A percentile compares a stretch with the other conserved stretches of the same genome.
Evolutionary conservation across 2,888 invertebrate genomes (phyloP).

Genomic region (Drosophila fulvimacula): DNA sequence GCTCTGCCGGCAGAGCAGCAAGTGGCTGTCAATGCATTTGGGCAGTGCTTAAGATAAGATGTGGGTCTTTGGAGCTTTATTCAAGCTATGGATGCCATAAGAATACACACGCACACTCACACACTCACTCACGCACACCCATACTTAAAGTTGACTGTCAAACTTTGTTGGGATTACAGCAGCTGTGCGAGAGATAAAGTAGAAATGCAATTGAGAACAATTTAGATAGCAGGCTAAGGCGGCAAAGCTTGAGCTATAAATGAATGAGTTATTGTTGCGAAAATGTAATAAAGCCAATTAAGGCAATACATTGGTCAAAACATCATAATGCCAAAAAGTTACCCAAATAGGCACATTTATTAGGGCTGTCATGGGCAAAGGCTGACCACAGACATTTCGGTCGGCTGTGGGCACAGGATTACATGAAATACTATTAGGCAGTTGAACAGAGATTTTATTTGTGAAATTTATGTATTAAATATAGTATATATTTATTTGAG

Average conservation of each 20-base stretch:
- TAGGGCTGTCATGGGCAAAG: constrained; percentile 13
- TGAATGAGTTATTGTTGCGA: constrained; percentile 23
- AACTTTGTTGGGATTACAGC: constrained; percentile 44
- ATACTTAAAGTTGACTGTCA: constrained; percentile 43
- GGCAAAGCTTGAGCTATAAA: constrained; percentile 25
- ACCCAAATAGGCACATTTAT: constrained; percentile 17
- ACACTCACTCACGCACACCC: constrained; percentile 7
- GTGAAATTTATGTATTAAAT: too few species aligned
- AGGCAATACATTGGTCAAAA: constrained; percentile 10
- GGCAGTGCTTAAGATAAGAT: constrained; percentile 64
- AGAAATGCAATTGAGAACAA: constrained; percentile 48
- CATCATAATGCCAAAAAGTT: constrained; percentile 8
- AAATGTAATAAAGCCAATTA: constrained; percentile 25
- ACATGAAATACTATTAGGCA: neutral
- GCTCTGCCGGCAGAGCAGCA: constrained; percentile 47
- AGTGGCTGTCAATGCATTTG: constrained; percentile 77
- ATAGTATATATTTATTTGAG: neutral
- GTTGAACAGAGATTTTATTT: neutral
- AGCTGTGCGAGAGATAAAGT: constrained; percentile 12
- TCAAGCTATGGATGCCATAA: constrained; percentile 3
- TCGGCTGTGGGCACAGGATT: neutral
- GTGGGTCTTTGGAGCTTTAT: constrained; percentile 37
- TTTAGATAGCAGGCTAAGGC: constrained; percentile 44
- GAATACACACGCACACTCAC: constrained; percentile 1
- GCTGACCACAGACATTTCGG: neutral